phyloP scores from a whole-genome alignment of 2,888 invertebrate genomes.

The Drosophila anceps region DNA sequence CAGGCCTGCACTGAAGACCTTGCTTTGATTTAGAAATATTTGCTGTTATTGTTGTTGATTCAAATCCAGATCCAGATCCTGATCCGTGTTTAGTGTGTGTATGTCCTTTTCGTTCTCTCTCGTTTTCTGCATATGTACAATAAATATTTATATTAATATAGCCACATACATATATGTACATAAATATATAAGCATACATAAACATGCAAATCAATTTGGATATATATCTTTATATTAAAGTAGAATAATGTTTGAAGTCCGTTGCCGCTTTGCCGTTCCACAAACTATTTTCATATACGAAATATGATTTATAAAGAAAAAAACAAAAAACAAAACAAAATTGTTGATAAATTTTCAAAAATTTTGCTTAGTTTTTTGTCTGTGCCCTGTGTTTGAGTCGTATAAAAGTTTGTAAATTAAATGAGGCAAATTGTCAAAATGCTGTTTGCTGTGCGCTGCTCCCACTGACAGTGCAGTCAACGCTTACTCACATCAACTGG shows the following conservation, averaged over 20 bases:
- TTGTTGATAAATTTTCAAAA: not conserved
- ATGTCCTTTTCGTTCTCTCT: not conserved
- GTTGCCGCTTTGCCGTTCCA: too few species aligned
- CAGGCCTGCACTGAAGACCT: not conserved
- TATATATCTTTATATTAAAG: not conserved
- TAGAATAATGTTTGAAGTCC: too few species aligned
- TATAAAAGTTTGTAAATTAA: constrained; percentile 4
- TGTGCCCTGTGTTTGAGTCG: not conserved
- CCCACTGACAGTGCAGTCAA: constrained; percentile 27
- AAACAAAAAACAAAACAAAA: not conserved
- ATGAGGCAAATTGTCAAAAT: constrained; percentile 8
- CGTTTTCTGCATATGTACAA: not conserved
- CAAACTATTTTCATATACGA: not conserved
- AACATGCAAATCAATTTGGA: not conserved
- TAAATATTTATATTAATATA: not conserved
- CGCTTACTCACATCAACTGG: constrained; percentile 51
- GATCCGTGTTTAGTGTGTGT: not conserved
- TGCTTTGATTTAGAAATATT: not conserved
- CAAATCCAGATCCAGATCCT: not conserved
- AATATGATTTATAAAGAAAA: not conserved
- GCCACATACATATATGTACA: not conserved
- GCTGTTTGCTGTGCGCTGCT: not conserved
- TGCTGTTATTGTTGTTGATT: not conserved
- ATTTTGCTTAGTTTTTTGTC: not conserved
- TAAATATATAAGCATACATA: not conserved